Evolutionary conservation across 2,888 invertebrate species (phyloP).

Genomic region (Macrophya annulata): DNA sequence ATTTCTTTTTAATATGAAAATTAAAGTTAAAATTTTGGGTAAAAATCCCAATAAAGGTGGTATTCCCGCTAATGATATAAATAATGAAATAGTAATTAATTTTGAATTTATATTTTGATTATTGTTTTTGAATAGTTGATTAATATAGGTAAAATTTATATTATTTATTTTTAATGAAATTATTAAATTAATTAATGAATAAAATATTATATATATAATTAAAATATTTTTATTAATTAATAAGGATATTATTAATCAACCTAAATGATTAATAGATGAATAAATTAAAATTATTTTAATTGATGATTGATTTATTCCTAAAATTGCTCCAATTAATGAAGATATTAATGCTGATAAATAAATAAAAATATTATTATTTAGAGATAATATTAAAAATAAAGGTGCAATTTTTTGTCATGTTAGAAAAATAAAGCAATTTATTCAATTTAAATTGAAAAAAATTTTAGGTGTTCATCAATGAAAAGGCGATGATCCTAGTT

Average conservation of each 20-base stretch:
- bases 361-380: slow-evolving; percentile 78
- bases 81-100: slow-evolving; percentile 81
- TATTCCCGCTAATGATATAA: slow-evolving; percentile 83
- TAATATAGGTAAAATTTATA: slow-evolving; percentile 81
- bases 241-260: slow-evolving; percentile 81
- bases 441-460: slow-evolving; percentile 83
- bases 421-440: slow-evolving; percentile 82
- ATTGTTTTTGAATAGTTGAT: slow-evolving; percentile 81
- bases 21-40: slow-evolving; percentile 82
- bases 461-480: slow-evolving; percentile 84
- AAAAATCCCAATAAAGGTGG: slow-evolving; percentile 84
- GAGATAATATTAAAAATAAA: slow-evolving; percentile 81
- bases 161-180: slow-evolving; percentile 80
- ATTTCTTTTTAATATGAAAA: slow-evolving; percentile 75
- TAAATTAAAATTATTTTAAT: slow-evolving; percentile 83
- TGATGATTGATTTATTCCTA: slow-evolving; percentile 82
- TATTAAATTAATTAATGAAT: slow-evolving; percentile 79
- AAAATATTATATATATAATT: slow-evolving; percentile 80
- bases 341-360: slow-evolving; percentile 80
- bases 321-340: slow-evolving; percentile 80
- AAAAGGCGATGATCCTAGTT: slow-evolving; percentile 83
- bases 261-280: slow-evolving; percentile 85
- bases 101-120: slow-evolving; percentile 77
- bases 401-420: slow-evolving; percentile 86
- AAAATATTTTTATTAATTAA: slow-evolving; percentile 78